Conservation (phyloP, 2,888 invertebrate species). For the Baccha elongata region DNA sequence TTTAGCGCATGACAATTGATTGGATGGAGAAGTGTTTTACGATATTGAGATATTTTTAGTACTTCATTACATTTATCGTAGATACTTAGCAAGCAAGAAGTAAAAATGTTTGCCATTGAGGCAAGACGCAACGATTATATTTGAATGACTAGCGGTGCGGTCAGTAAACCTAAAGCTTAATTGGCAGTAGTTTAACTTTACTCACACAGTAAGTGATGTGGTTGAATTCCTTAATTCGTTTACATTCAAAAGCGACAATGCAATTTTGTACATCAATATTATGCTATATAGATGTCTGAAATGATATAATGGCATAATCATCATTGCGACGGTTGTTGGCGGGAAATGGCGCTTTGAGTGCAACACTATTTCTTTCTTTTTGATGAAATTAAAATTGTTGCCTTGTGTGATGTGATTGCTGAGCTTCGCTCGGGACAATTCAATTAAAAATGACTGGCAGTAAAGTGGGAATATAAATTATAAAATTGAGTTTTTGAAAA, state of each 20-base stretch:
- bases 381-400: slow-evolving; percentile 25
- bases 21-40: slow-evolving; percentile 49
- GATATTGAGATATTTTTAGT: slow-evolving; percentile 57
- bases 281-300: too few relatives aligned
- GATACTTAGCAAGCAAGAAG: neutral
- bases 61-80: too few relatives aligned
- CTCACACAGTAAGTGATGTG: slow-evolving; percentile 15
- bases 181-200: slow-evolving; percentile 49
- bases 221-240: slow-evolving; percentile 64
- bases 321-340: neutral
- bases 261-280: slow-evolving; percentile 16
- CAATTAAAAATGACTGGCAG: slow-evolving; percentile 40
- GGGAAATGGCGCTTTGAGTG: slow-evolving; percentile 53
- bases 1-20: slow-evolving; percentile 57
- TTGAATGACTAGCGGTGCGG: slow-evolving; percentile 60
- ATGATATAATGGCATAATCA: neutral
- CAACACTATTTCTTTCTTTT: slow-evolving; percentile 34
- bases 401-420: slow-evolving; percentile 22
- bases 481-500: slow-evolving; percentile 57
- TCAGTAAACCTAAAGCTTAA: slow-evolving; percentile 66
- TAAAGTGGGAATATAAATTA: slow-evolving; percentile 36
- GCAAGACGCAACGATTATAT: slow-evolving; percentile 19
- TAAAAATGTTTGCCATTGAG: slow-evolving; percentile 40
- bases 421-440: slow-evolving; percentile 56
- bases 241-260: slow-evolving; percentile 21